Evolutionary conservation across 2,888 invertebrate genomes (phyloP), one percentile per base, ranked within the genome.

Genomic region (Ectobius pallidus): DNA sequence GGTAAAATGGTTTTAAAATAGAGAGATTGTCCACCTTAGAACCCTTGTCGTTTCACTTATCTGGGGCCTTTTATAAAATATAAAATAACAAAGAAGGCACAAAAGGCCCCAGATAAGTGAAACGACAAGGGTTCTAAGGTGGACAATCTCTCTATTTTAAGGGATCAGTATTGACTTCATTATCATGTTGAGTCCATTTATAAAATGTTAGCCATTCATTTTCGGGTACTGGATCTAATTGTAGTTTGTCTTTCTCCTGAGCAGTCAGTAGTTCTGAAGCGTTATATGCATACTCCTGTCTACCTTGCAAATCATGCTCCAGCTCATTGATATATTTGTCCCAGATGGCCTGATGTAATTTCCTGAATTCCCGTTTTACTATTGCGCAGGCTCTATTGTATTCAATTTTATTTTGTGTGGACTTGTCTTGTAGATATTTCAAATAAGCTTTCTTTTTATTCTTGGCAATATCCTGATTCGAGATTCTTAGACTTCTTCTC

Each of bases 201-300:
- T n/a, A n/a, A n/a, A n/a, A n/a, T n/a, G n/a, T n/a, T n/a, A n/a
- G n/a, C n/a, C n/a, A n/a, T n/a, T n/a, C n/a, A n/a, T n/a, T n/a
- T n/a, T n/a, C n/a, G n/a, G n/a, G n/a, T n/a, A n/a, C n/a, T n/a
- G n/a, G n/a, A n/a, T n/a, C n/a, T n/a, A n/a, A n/a, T n/a, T n/a
- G n/a, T n/a, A n/a, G n/a, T 69, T 69, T 30, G 32, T 52, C 3
- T 52, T 52, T 14, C 7, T 52, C 52, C 18, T 52, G 52, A 9
- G 52, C 52, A 52, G 1, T 52, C 1, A 52, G 18, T 52, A 9
- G 18, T 52, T 18, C 18, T 52, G 18, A 52, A 52, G 18, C 52
- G 14, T 14, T 52, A 52, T 52, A 18, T 18, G 20, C 18, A 3
- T n/a, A 52, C 18, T 52, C 52, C 18, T 52, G 52, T 18, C 18